These are phyloP conservation scores for Globodera ellingtonae DNA, from an alignment of 1,140 invertebrate genomes.

Conservation along the genomic window DNA sequence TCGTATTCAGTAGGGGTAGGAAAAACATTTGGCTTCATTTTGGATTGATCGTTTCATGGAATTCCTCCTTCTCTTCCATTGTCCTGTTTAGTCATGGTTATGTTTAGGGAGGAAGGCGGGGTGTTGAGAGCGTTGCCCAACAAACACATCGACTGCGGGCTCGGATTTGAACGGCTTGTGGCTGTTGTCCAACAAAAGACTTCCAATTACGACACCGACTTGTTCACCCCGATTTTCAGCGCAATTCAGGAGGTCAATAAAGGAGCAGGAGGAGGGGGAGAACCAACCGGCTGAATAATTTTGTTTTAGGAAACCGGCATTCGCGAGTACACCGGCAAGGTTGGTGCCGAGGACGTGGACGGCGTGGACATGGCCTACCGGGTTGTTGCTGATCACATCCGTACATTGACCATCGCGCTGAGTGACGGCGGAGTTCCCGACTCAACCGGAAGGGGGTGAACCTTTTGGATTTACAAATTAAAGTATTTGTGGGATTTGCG, in stretches of 20 bases:
- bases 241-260: slow-evolving; percentile 79
- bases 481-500: not conserved
- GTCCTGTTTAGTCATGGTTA: not conserved
- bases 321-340: slow-evolving; percentile 81
- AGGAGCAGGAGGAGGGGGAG: not conserved
- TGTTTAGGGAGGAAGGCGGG: slow-evolving; percentile 70
- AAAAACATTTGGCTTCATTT: not conserved
- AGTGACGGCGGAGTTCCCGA: slow-evolving; percentile 76
- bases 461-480: not conserved
- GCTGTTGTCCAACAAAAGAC: slow-evolving; percentile 96
- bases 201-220: slow-evolving; percentile 98
- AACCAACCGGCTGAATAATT: not conserved
- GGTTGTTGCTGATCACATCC: slow-evolving; percentile 94
- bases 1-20: too few species aligned
- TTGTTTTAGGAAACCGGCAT: slow-evolving; percentile 74
- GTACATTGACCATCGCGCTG: slow-evolving; percentile 92
- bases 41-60: not conserved
- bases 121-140: slow-evolving; percentile 82
- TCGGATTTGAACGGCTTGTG: slow-evolving; percentile 93
- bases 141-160: slow-evolving; percentile 97
- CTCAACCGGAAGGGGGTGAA: slow-evolving; percentile 23
- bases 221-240: slow-evolving; percentile 90
- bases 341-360: slow-evolving; percentile 86
- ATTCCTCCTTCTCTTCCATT: not conserved
- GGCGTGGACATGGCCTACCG: slow-evolving; percentile 98